Conservation (phyloP, 2,888 invertebrate genomes). For the Neoascia interrupta region DNA sequence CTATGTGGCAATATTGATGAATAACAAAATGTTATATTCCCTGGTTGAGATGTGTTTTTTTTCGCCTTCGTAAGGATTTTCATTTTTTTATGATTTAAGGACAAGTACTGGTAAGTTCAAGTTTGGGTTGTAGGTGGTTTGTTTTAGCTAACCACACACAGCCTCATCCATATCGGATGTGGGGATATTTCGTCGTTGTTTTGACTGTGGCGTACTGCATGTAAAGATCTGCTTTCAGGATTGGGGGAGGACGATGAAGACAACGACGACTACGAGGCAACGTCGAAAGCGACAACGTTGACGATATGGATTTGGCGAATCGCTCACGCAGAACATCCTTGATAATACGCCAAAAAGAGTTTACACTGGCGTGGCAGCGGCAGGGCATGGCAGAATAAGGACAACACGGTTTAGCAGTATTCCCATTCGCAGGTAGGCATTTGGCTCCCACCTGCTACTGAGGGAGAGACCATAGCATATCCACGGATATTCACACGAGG, state of each 20-base stretch:
- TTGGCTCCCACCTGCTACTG: too few species aligned
- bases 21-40: slow-evolving; percentile 35
- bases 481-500: too few species aligned
- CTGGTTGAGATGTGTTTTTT: neutral
- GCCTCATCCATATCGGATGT: slow-evolving; percentile 5
- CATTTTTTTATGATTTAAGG: slow-evolving; percentile 19
- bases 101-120: slow-evolving; percentile 39
- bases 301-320: slow-evolving; percentile 46
- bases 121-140: slow-evolving; percentile 50
- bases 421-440: too few species aligned
- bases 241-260: neutral
- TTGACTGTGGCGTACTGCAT: slow-evolving; percentile 33
- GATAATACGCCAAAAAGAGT: slow-evolving; percentile 55
- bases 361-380: too few species aligned
- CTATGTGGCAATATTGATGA: slow-evolving; percentile 23
- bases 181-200: slow-evolving; percentile 35
- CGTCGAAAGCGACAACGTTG: slow-evolving; percentile 4
- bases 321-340: slow-evolving; percentile 42
- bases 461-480: too few species aligned
- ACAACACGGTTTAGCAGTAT: too few species aligned
- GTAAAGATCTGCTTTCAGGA: slow-evolving; percentile 1
- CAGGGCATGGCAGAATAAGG: too few species aligned
- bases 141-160: slow-evolving; percentile 37
- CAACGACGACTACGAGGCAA: neutral
- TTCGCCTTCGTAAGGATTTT: neutral